Conservation (phyloP, 2,888 invertebrate species). For the Mesorhabditis spiculigera region DNA sequence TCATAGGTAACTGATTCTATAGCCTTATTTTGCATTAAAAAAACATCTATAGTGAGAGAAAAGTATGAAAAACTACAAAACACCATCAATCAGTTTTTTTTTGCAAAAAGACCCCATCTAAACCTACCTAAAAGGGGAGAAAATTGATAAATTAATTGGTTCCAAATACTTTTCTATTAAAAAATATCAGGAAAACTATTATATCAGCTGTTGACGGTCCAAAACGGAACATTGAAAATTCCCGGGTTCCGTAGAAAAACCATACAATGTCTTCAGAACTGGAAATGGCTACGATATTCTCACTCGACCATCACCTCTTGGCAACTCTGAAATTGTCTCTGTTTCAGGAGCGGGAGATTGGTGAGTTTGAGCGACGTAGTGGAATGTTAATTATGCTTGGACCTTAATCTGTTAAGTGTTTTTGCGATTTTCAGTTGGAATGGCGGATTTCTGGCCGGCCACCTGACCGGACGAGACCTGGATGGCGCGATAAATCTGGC, state of each 20-base stretch:
- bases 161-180: neutral
- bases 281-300: neutral
- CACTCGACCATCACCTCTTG: neutral
- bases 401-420: neutral
- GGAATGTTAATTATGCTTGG: neutral
- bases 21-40: no score
- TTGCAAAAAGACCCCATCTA: no score
- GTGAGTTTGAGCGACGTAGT: neutral
- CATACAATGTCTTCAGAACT: no score
- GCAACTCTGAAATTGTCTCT: neutral
- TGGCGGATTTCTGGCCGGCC: neutral
- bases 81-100: no score
- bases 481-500: neutral
- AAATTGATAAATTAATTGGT: no score
- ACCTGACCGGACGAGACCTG: neutral
- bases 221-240: no score
- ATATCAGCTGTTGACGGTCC: no score
- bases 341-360: conserved; percentile 1
- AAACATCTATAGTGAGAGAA: no score
- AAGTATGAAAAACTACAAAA: no score
- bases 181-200: neutral
- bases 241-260: no score
- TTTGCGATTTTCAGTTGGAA: neutral
- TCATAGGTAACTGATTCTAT: neutral
- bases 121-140: no score